A percentile compares a stretch with the other conserved stretches of the same genome.
Evolutionary conservation across 2,113 vertebrate species (phyloP).

Genomic region (Leptocoma aspasia): DNA sequence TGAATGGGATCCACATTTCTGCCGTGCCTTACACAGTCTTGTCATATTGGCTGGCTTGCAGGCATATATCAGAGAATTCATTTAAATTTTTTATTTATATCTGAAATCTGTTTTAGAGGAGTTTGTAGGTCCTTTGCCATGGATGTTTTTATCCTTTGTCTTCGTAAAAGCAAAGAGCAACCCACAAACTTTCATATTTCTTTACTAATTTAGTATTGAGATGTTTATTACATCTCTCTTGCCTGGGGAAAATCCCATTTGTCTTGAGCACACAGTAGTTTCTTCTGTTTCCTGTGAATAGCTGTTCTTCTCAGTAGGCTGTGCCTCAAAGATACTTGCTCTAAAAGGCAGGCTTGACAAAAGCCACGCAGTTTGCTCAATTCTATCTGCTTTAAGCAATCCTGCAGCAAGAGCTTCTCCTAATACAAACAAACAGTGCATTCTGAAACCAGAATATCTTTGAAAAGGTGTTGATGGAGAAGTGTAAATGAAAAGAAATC

Average conservation of each 20-base stretch:
- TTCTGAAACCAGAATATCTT: background rate
- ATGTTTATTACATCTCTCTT: constrained; percentile 46
- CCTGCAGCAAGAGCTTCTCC: background rate
- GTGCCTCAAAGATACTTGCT: constrained; percentile 24
- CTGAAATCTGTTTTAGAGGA: constrained; percentile 22
- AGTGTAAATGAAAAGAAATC: background rate
- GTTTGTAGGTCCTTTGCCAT: background rate
- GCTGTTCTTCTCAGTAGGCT: constrained; percentile 19
- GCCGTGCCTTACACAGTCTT: background rate
- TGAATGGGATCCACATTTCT: background rate
- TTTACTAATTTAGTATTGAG: constrained; percentile 34
- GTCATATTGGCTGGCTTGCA: constrained; percentile 10
- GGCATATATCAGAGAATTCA: background rate
- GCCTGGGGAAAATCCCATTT: constrained; percentile 38
- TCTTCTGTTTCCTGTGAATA: constrained; percentile 46
- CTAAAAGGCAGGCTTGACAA: constrained; percentile 9
- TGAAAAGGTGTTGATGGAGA: background rate
- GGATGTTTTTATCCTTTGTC: background rate
- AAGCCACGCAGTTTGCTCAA: background rate
- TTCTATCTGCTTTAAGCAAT: constrained; percentile 20
- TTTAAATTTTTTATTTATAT: constrained; percentile 14
- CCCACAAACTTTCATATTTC: constrained; percentile 1
- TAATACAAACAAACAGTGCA: background rate
- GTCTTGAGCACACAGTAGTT: background rate
- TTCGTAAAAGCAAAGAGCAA: constrained; percentile 1